Base-by-base conservation (phyloP, 1,140 invertebrate species). In the Thaumatotibia leucotreta region DNA sequence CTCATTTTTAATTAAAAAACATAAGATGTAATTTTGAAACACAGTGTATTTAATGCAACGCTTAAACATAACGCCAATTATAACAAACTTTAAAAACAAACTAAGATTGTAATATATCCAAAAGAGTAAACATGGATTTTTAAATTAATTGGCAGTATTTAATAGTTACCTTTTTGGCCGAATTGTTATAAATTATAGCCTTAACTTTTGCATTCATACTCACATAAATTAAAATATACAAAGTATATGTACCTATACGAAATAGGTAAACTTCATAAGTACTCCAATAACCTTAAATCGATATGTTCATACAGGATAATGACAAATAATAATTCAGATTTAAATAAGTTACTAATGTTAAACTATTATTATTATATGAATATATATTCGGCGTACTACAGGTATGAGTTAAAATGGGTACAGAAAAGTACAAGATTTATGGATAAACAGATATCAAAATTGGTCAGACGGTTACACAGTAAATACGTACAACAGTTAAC, bases 11-110 rank as follows among this genome's bases (percentile, higher is more conserved):
- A 77, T 80, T 73, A 76, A 72, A 80, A 82, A 79, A 79, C 68
- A 72, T 52, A 63, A 67, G 1, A 9, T n/a, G 6, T 63, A 68
- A 67, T 79, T 82, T 72, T 75, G 74, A 84, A 87, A 88, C 83
- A 86, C 82, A 73, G 75, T 88, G 81, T 87, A 86, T 83, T 90
- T 84, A 78, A 87, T 85, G 79, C 77, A 90, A 90, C 83, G 82
- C 79, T 83, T 85, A 88, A 88, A 79, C 74, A 88, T 83, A 89
- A 84, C 75, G 80, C 75, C 72, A 77, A 86, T 80, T 77, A 77
- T 58, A 77, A 83, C 78, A 81, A 70, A 74, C 74, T 80, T 80
- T 70, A 83, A 79, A 70, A 79, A 77, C 80, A 74, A 82, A 39
- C 3, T 33, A 24, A 49, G 39, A 76, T 35, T 74, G 75, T 77